Evolutionary conservation across 1,140 invertebrate species (phyloP).

Genomic region (Anastrepha ludens): DNA sequence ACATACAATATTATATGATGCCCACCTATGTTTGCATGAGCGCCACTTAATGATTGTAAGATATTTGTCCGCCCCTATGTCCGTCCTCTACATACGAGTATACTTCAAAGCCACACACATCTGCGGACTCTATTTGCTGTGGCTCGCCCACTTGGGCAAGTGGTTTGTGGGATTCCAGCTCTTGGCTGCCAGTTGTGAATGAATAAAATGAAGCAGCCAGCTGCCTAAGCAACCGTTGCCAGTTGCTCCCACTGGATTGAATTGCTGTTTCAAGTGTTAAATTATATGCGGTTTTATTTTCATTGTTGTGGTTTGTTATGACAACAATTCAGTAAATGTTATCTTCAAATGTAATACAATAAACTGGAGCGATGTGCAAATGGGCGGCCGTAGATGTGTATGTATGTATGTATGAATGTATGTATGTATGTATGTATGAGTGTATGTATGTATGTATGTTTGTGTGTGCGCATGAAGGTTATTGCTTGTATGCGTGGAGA

Average conservation of each 20-base stretch:
- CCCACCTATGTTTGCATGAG: background rate
- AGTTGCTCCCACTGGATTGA: background rate
- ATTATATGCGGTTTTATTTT: conserved; percentile 44
- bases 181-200: no score
- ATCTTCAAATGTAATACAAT: conserved; percentile 3
- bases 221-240: background rate
- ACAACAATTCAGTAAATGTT: conserved; percentile 27
- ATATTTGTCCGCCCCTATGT: background rate
- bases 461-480: no score
- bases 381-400: background rate
- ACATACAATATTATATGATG: background rate
- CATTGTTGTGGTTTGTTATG: conserved; percentile 45
- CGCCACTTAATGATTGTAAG: background rate
- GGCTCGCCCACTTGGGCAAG: background rate
- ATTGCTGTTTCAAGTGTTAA: conserved; percentile 47
- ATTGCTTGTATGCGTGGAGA: background rate
- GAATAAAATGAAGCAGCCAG: background rate
- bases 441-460: background rate
- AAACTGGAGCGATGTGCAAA: conserved; percentile 20
- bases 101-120: background rate
- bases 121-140: background rate
- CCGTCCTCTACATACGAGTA: background rate
- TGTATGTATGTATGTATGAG: background rate
- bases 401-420: background rate
- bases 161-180: background rate